phyloP scores from a whole-genome alignment of 2,113 vertebrate species.

The Phoxinus phoxinus region DNA sequence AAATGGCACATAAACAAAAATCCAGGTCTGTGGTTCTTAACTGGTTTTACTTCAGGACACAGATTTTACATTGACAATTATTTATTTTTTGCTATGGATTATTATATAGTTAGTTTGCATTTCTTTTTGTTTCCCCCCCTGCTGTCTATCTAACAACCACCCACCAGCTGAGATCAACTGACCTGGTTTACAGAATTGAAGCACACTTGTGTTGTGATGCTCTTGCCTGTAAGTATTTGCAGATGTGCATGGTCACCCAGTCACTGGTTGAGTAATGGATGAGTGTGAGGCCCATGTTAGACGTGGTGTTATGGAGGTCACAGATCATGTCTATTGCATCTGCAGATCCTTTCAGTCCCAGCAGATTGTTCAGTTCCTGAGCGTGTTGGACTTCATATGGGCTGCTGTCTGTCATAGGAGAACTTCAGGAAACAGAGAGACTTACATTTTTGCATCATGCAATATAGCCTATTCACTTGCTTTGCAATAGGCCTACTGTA shows the following conservation, averaged over 20 bases:
- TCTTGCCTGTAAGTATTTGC: conserved; percentile 73
- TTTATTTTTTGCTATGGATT: not conserved
- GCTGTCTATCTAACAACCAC: not conserved
- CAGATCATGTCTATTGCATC: conserved; percentile 77
- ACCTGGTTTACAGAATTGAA: not conserved
- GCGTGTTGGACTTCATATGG: conserved; percentile 77
- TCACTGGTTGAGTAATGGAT: conserved; percentile 63
- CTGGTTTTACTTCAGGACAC: not conserved
- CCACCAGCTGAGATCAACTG: conserved; percentile 2
- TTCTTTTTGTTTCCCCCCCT: not conserved
- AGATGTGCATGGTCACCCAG: conserved; percentile 72
- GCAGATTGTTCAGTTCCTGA: conserved; percentile 75
- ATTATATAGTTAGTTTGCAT: too few species aligned
- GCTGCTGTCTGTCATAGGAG: conserved; percentile 59
- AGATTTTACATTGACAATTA: not conserved
- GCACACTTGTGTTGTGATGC: not conserved
- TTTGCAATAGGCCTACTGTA: too few species aligned
- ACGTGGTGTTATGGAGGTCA: conserved; percentile 85
- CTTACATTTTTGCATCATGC: too few species aligned
- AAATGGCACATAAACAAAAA: not conserved
- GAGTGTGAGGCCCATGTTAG: conserved; percentile 80
- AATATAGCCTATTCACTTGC: too few species aligned
- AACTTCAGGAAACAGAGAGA: conserved; percentile 54
- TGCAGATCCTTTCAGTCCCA: conserved; percentile 77
- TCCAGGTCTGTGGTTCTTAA: not conserved